A percentile compares a stretch with the other conserved stretches of the same genome.
Evolutionary conservation across 2,888 invertebrate species (phyloP).

Genomic region (Unio pictorum): DNA sequence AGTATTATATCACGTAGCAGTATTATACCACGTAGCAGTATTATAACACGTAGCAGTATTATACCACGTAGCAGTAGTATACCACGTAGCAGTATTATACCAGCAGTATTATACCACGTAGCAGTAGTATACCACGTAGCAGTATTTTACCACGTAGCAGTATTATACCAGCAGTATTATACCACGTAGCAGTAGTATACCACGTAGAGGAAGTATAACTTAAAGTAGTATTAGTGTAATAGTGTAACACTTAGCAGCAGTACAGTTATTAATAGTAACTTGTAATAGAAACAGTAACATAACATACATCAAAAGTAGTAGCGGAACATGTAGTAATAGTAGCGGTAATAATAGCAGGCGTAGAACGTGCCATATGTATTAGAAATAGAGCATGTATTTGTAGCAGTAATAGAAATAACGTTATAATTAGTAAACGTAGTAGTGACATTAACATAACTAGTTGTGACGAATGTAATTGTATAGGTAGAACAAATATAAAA

Average conservation of each 20-base stretch:
- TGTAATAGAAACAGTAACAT: background rate
- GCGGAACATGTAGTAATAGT: constrained; percentile 2
- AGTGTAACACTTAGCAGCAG: too few relatives aligned
- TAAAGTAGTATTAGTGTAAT: too few relatives aligned
- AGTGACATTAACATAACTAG: too few relatives aligned
- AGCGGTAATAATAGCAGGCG: background rate
- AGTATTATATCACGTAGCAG: background rate
- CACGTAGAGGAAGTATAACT: too few relatives aligned
- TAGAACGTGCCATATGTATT: too few relatives aligned
- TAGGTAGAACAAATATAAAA: too few relatives aligned
- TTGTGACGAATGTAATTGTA: too few relatives aligned
- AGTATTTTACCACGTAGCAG: background rate
- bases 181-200: too few relatives aligned
- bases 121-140: background rate
- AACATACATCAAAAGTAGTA: background rate
- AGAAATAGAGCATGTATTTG: constrained; percentile 1
- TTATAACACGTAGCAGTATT: background rate
- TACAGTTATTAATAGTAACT: too few relatives aligned
- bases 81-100: background rate
- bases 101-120: background rate
- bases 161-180: background rate
- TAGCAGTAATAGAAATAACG: too few relatives aligned
- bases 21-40: too few relatives aligned
- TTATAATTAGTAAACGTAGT: too few relatives aligned
- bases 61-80: background rate